These are phyloP conservation scores for Triplophysa rosa DNA, from an alignment of 2,113 vertebrate genomes.

Conservation along the genomic window DNA sequence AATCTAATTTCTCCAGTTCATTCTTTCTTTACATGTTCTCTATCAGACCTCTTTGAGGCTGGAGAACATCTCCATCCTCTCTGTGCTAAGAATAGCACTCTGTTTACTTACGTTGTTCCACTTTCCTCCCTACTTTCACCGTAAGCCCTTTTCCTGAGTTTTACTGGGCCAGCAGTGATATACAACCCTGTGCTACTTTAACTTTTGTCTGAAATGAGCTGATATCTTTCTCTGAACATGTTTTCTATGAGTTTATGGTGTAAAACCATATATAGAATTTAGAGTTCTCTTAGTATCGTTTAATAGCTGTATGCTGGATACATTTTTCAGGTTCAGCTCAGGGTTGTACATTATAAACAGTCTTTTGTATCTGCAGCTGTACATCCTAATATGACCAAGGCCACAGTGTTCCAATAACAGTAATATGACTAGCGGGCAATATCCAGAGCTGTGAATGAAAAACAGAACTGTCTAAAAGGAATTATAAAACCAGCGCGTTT, in stretches of 20 bases:
- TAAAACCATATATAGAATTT: not conserved
- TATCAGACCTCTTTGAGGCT: constrained; percentile 34
- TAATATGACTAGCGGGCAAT: constrained; percentile 11
- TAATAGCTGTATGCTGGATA: not conserved
- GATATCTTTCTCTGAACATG: not conserved
- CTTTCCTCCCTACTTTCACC: constrained; percentile 37
- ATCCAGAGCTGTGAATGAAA: not conserved
- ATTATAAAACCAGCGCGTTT: not conserved
- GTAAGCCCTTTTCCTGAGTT: constrained; percentile 18
- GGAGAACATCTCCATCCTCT: constrained; percentile 31
- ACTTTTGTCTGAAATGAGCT: constrained; percentile 1
- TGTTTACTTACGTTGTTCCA: constrained; percentile 42
- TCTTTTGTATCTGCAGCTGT: constrained; percentile 16
- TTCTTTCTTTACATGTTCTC: not conserved
- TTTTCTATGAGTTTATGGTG: not conserved
- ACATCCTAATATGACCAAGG: constrained; percentile 1
- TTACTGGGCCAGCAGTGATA: constrained; percentile 40
- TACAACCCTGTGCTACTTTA: not conserved
- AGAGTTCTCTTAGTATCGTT: not conserved
- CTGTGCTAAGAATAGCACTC: constrained; percentile 59
- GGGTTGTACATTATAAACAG: not conserved
- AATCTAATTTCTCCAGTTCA: not conserved
- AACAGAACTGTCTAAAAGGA: not conserved
- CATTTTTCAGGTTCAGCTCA: not conserved
- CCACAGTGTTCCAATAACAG: not conserved